Base-by-base conservation (phyloP, 2,888 invertebrate species). In the Phytoseiulus persimilis region DNA sequence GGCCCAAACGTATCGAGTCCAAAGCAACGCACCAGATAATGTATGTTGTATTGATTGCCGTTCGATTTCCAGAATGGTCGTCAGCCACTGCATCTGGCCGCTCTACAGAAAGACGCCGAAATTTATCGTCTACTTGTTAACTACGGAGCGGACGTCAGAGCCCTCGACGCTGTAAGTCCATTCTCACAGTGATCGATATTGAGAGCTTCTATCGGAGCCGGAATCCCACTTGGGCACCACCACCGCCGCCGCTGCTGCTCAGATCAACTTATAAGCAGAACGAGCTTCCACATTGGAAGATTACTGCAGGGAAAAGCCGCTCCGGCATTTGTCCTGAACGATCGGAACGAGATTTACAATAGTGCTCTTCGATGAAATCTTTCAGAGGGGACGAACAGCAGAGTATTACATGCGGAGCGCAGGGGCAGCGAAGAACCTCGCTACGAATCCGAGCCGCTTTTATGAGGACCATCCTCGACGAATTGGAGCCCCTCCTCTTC, bases 11-110 rank as follows among this genome's bases (percentile, higher is more conserved):
- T 23, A 23, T 65, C 28, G 65, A 65, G 18, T 65, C 28, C 65
- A 23, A 28, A 65, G 18, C 65, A 65, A 65, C 65, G 18, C 65
- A 65, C 18, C 23, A 65, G 23, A 65, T 2, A 65, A 65, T 65
- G 23, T 65, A 65, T 65, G 28, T 23, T 2, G 87, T 87, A 87
- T 87, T 33, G n/a, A 87, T 87, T 46, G 14, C 14, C 83, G 28
- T 31, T 31, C 32, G 28, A 9, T n/a, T 90, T 46, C 83, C 90
- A 91, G 91, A 90, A 83, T 90, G 91, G 91, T 11, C 83, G 91
- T 32, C 91, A 91, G 9, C 90, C 91, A 0, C 90, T 91, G 23
- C 91, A 91, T 90, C 90, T 91, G 14, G 91, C 91, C 31, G 91
- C 91, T 5, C 90, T 91, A 39, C 90, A 91, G 83, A 91, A 91